Percentiles rank a stretch among this genome's conserved stretches.
Conservation (phyloP, 2,888 invertebrate genomes). For the Lasioglossum morio region DNA sequence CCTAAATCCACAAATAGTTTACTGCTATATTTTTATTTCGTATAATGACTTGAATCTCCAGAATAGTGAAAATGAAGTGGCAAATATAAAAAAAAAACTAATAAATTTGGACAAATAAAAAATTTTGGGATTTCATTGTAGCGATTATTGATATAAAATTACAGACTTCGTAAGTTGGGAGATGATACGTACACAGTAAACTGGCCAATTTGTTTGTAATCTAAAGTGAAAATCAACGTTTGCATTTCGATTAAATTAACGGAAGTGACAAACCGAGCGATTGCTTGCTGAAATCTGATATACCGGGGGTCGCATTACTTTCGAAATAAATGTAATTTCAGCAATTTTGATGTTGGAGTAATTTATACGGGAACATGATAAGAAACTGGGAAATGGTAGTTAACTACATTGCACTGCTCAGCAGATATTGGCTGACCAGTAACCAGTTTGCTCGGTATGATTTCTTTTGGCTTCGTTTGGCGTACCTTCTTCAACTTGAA, state of each 20-base stretch:
- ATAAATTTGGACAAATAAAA: not conserved
- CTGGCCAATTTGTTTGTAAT: not conserved
- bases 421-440: constrained; percentile 38
- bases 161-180: not conserved
- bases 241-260: not conserved
- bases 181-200: not conserved
- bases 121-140: not conserved
- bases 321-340: not conserved
- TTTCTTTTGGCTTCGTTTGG: constrained; percentile 18
- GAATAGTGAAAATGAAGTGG: not conserved
- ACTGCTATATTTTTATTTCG: not conserved
- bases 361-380: constrained; percentile 32
- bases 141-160: too few relatives aligned
- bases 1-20: too few relatives aligned
- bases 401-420: constrained; percentile 27
- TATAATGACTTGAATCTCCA: not conserved
- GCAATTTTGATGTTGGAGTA: constrained; percentile 20
- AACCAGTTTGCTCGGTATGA: constrained; percentile 40
- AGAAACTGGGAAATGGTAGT: constrained; percentile 19
- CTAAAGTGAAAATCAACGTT: not conserved
- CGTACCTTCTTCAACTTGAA: constrained; percentile 21
- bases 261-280: not conserved
- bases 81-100: too few relatives aligned
- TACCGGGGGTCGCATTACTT: not conserved
- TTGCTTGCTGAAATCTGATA: not conserved